Evolutionary conservation across 2,888 invertebrate species (phyloP).

Genomic region (Plebejus argus): DNA sequence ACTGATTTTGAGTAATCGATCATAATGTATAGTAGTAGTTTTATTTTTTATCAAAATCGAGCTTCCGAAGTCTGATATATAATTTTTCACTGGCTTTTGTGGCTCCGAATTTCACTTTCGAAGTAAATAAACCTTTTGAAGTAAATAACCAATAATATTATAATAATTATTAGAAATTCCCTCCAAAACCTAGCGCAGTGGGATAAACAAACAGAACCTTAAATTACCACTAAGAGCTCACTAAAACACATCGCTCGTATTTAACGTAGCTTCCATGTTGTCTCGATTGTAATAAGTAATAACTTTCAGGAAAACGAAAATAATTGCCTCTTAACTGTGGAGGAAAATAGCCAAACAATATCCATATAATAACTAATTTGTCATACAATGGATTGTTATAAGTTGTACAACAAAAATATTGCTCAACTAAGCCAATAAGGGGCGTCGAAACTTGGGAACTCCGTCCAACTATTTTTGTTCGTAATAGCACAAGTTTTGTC

Average conservation of each 20-base stretch:
- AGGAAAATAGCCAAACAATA: conserved; percentile 11
- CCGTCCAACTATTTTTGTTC: conserved; percentile 73
- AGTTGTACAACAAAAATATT: conserved; percentile 71
- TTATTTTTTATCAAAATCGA: too few species aligned
- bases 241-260: neutral
- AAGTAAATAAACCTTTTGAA: too few species aligned
- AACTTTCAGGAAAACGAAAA: conserved; percentile 19
- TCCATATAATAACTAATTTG: conserved; percentile 30
- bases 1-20: too few species aligned
- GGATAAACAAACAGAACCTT: neutral
- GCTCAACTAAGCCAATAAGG: conserved; percentile 77
- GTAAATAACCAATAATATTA: too few species aligned
- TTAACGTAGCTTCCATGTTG: neutral
- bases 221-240: neutral
- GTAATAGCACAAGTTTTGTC: conserved; percentile 72
- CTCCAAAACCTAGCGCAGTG: too few species aligned
- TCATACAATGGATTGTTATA: conserved; percentile 65
- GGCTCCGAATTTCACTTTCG: too few species aligned
- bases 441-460: conserved; percentile 65
- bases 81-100: too few species aligned
- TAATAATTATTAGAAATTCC: too few species aligned
- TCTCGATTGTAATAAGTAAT: conserved; percentile 13
- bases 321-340: neutral
- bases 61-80: too few species aligned
- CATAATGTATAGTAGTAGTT: too few species aligned